phyloP scores from a whole-genome alignment of 2,113 vertebrate species.

The Polypterus bichir region DNA sequence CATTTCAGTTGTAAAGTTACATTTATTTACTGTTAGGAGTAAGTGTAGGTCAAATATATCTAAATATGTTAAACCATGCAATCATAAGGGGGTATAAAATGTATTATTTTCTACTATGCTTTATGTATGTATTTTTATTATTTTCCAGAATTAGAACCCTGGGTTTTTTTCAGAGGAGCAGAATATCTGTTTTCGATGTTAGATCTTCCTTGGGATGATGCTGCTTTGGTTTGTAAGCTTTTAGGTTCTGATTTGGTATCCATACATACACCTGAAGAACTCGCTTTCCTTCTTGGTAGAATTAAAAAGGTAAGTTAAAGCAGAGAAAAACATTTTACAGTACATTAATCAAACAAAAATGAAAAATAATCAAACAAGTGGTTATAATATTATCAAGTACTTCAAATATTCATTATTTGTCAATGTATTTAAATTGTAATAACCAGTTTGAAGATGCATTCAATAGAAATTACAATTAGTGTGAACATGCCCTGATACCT shows the following conservation, averaged over 20 bases:
- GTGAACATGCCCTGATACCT: too few relatives aligned
- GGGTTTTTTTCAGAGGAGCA: constrained; percentile 72
- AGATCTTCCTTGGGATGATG: constrained; percentile 52
- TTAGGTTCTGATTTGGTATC: constrained; percentile 58
- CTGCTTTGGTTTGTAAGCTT: constrained; percentile 70
- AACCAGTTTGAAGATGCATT: too few relatives aligned
- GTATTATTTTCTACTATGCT: too few relatives aligned
- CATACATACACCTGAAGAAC: constrained; percentile 67
- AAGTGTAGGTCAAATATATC: too few relatives aligned
- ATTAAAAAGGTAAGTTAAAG: constrained; percentile 52
- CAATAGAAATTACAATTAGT: too few relatives aligned
- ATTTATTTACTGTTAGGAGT: too few relatives aligned
- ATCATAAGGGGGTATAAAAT: too few relatives aligned
- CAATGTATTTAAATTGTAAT: too few relatives aligned
- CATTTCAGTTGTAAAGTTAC: too few relatives aligned
- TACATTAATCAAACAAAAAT: constrained; percentile 1
- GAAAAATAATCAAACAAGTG: not conserved
- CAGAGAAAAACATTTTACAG: not conserved
- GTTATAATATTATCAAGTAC: too few relatives aligned
- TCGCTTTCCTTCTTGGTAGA: constrained; percentile 67
- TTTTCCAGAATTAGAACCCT: constrained; percentile 62
- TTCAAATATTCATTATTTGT: too few relatives aligned
- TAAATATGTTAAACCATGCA: too few relatives aligned
- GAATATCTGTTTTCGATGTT: constrained; percentile 66
- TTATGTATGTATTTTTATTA: constrained; percentile 7